Percentiles rank a stretch among this genome's conserved stretches.
phyloP scores from a whole-genome alignment of 2,888 invertebrate species.

The Catonia carolina region DNA sequence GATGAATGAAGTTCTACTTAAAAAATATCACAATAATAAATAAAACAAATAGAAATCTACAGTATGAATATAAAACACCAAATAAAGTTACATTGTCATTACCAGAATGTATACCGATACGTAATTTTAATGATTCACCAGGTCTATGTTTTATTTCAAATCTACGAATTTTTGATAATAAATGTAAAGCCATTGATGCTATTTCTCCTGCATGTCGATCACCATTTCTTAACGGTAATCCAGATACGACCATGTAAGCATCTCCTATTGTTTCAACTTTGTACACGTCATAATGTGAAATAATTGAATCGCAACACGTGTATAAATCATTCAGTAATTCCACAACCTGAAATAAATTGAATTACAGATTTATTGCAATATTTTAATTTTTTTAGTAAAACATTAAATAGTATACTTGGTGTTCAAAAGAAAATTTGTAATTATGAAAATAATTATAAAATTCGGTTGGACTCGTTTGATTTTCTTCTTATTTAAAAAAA shows the following conservation, averaged over 20 bases:
- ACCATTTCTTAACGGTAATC: constrained; percentile 65
- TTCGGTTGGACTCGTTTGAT: no score
- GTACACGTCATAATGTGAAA: constrained; percentile 79
- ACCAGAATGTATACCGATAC: constrained; percentile 67
- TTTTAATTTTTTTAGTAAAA: no score
- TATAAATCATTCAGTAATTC: constrained; percentile 82
- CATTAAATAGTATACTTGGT: no score
- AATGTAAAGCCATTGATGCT: constrained; percentile 68
- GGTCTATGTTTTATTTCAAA: constrained; percentile 62
- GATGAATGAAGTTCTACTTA: no score
- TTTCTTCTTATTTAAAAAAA: no score
- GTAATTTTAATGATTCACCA: constrained; percentile 58
- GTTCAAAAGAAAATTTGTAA: no score
- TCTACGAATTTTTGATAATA: constrained; percentile 61
- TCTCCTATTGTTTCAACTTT: constrained; percentile 84
- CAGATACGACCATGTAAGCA: constrained; percentile 73
- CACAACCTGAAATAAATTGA: constrained; percentile 59
- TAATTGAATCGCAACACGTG: constrained; percentile 81
- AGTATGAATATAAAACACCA: no score
- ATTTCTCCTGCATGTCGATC: constrained; percentile 71
- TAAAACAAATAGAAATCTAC: no score
- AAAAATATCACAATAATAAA: no score
- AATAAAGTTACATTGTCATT: no score
- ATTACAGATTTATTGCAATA: no score
- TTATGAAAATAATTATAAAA: no score